These are phyloP conservation scores for Tursiops truncatus DNA, from an alignment of 2,113 vertebrate species.

Conservation along the genomic window DNA sequence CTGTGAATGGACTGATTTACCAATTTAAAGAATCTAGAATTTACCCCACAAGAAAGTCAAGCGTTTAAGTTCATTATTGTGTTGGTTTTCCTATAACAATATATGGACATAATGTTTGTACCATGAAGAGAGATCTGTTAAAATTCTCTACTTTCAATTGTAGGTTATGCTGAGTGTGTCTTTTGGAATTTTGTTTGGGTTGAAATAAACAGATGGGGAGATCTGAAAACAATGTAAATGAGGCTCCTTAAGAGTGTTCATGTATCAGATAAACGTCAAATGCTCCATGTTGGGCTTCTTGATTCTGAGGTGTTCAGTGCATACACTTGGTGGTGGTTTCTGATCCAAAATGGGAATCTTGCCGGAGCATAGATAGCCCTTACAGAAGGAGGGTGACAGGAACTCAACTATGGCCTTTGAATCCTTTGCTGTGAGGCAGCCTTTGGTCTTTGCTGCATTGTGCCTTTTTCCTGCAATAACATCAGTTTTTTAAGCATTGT, in stretches of 20 bases:
- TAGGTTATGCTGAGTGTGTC: neutral
- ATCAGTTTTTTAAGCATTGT: neutral
- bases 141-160: neutral
- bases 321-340: neutral
- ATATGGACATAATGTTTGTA: neutral
- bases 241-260: neutral
- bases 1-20: no score
- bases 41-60: neutral
- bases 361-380: neutral
- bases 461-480: neutral
- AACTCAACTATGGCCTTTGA: neutral
- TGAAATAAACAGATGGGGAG: neutral
- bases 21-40: neutral
- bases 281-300: neutral
- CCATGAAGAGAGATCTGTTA: neutral
- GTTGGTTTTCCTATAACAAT: neutral
- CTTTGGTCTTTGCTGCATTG: neutral
- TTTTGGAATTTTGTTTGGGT: neutral
- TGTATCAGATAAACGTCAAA: neutral
- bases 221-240: neutral
- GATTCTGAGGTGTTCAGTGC: neutral
- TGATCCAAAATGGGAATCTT: neutral
- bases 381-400: neutral
- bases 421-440: neutral
- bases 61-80: neutral